Evolutionary conservation across 2,113 vertebrate species (phyloP).

Genomic region (Actinemys pallida): DNA sequence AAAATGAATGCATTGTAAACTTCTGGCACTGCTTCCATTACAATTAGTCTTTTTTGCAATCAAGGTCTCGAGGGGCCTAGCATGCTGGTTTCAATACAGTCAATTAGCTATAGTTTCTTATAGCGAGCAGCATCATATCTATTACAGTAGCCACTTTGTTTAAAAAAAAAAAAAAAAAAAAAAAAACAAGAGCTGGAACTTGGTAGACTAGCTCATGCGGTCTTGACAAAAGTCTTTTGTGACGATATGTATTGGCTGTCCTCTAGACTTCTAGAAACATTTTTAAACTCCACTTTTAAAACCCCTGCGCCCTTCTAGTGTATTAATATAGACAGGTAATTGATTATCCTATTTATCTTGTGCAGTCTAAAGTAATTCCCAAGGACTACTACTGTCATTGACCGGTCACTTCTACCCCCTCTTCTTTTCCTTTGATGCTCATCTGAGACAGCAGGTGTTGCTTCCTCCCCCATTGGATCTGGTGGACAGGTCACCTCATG

Average conservation of each 20-base stretch:
- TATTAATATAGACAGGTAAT: background rate
- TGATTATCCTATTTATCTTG: background rate
- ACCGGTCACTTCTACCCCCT: background rate
- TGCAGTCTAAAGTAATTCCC: background rate
- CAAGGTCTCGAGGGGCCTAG: background rate
- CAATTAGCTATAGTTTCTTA: background rate
- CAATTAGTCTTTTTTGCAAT: background rate
- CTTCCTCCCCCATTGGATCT: background rate
- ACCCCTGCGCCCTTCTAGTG: background rate
- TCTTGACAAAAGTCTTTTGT: slow-evolving; percentile 4
- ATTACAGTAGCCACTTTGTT: slow-evolving; percentile 8
- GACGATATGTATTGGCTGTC: background rate
- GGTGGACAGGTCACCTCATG: background rate
- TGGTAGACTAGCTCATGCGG: background rate
- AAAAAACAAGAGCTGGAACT: background rate
- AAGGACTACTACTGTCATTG: background rate
- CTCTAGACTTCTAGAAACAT: background rate
- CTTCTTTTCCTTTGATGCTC: background rate
- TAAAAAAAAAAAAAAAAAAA: too few relatives aligned
- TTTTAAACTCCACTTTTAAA: background rate
- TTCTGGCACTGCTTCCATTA: background rate
- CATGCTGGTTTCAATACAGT: background rate
- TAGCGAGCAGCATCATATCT: background rate
- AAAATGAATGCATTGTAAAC: background rate
- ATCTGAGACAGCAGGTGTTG: background rate